A percentile compares a stretch with the other conserved stretches of the same genome.
Conservation (phyloP, 2,888 invertebrate genomes). For the Yponomeuta sedellus region DNA sequence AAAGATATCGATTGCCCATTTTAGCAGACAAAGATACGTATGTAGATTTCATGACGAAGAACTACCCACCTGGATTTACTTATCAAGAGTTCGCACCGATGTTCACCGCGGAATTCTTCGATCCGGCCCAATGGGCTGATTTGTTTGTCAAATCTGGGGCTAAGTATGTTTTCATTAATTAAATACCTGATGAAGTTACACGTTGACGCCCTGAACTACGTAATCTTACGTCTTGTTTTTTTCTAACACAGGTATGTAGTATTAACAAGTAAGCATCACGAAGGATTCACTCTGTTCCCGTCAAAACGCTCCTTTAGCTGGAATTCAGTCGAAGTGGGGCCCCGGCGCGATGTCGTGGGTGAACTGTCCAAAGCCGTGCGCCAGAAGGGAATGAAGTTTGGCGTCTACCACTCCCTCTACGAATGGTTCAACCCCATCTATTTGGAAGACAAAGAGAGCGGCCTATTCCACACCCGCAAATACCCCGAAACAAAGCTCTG, state of each 20-base stretch:
- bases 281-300: slow-evolving; percentile 91
- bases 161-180: slow-evolving; percentile 80
- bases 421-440: slow-evolving; percentile 94
- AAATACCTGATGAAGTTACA: no score
- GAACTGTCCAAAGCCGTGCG: slow-evolving; percentile 84
- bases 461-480: slow-evolving; percentile 77
- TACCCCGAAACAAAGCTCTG: slow-evolving; percentile 84
- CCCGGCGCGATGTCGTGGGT: slow-evolving; percentile 85
- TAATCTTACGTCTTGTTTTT: neutral
- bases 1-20: neutral
- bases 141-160: slow-evolving; percentile 91
- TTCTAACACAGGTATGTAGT: slow-evolving; percentile 81
- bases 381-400: slow-evolving; percentile 81
- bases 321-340: slow-evolving; percentile 88
- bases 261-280: slow-evolving; percentile 92
- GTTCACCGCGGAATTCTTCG: slow-evolving; percentile 93
- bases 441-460: slow-evolving; percentile 77
- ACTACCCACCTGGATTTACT: slow-evolving; percentile 89
- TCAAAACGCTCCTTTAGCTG: slow-evolving; percentile 88
- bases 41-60: slow-evolving; percentile 84
- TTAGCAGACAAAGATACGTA: slow-evolving; percentile 52
- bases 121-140: slow-evolving; percentile 89
- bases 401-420: slow-evolving; percentile 89
- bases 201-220: no score
- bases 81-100: slow-evolving; percentile 94